Evolutionary conservation across 92 coral and sea anemone genomes (phyloP).

Genomic region (Epizoanthus stellaris): DNA sequence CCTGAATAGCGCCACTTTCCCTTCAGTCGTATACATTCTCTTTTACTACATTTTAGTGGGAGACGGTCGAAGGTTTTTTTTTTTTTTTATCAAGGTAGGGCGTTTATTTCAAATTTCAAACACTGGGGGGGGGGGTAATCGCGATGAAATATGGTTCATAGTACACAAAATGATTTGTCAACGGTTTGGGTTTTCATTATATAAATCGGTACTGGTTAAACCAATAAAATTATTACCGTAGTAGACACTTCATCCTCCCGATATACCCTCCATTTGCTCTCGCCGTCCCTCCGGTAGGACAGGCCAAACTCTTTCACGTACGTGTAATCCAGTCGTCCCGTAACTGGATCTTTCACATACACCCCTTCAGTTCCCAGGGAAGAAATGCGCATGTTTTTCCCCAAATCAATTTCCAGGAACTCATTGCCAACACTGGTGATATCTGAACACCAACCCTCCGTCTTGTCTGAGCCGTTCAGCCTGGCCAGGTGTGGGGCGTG

Average conservation of each 20-base stretch:
- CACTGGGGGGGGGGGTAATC: too few species aligned
- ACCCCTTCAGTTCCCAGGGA: slow-evolving; percentile 83
- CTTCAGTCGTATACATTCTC: too few species aligned
- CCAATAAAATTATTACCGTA: slow-evolving; percentile 64
- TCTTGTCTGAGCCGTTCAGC: slow-evolving; percentile 51
- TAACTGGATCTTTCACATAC: slow-evolving; percentile 58
- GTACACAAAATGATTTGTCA: too few species aligned
- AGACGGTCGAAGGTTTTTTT: too few species aligned
- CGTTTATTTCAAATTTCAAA: too few species aligned
- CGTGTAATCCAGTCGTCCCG: slow-evolving; percentile 57
- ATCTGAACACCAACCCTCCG: slow-evolving; percentile 85
- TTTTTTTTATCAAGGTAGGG: too few species aligned
- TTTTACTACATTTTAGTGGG: too few species aligned
- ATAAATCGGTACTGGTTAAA: not conserved
- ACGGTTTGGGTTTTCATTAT: too few species aligned
- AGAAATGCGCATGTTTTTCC: slow-evolving; percentile 75
- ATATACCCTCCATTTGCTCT: slow-evolving; percentile 74
- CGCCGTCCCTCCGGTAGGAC: slow-evolving; percentile 74
- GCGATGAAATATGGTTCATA: too few species aligned
- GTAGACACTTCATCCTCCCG: slow-evolving; percentile 79
- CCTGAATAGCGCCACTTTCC: too few species aligned
- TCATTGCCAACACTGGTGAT: slow-evolving; percentile 54
- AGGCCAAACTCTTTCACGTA: slow-evolving; percentile 77
- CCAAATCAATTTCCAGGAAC: slow-evolving; percentile 80
- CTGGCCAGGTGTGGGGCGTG: slow-evolving; percentile 74